Conservation (phyloP, 1,140 invertebrate genomes). For the Polypedilum pembai region DNA sequence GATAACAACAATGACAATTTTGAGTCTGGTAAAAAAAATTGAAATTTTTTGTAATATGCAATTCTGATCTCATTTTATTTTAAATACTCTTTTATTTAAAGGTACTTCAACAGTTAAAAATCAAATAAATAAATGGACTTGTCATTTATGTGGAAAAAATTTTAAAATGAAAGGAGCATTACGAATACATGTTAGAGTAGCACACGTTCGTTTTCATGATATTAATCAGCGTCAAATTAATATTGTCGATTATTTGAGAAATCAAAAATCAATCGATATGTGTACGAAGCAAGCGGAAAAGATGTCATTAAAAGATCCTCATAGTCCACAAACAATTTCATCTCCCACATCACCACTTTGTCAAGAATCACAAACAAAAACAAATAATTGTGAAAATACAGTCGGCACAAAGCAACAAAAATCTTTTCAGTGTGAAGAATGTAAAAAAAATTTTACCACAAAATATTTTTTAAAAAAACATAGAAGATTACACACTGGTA, state of each 20-base stretch:
- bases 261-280: neutral
- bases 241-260: conserved; percentile 8
- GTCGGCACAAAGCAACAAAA: conserved; percentile 45
- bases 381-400: conserved; percentile 24
- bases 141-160: conserved; percentile 67
- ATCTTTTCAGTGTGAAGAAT: conserved; percentile 76
- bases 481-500: conserved; percentile 68
- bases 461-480: conserved; percentile 88
- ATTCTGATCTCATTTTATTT: no score
- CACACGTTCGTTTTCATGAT: conserved; percentile 51
- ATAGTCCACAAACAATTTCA: conserved; percentile 13
- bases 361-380: conserved; percentile 30
- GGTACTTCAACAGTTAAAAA: neutral
- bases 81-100: no score
- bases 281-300: conserved; percentile 7
- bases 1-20: neutral
- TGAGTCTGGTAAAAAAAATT: conserved; percentile 20
- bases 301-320: neutral
- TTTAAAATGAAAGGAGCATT: conserved; percentile 74
- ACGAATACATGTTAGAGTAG: conserved; percentile 71
- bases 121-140: conserved; percentile 51
- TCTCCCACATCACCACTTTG: neutral
- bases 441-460: conserved; percentile 76
- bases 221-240: neutral
- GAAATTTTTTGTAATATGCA: no score